These are phyloP conservation scores for Cathartes aura DNA, from an alignment of 2,113 vertebrate species.

Conservation along the genomic window DNA sequence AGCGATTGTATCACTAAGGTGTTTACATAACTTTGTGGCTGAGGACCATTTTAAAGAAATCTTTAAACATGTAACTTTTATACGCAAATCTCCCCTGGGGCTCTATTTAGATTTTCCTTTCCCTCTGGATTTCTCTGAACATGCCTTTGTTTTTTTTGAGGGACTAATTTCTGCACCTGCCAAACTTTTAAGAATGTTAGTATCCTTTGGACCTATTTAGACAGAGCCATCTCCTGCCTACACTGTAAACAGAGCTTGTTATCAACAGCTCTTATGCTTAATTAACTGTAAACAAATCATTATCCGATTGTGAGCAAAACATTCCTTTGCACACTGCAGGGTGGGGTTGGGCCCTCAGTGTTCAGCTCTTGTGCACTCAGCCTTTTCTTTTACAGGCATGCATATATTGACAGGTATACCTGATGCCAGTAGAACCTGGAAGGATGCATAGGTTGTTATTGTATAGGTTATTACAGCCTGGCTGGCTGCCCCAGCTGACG, in stretches of 20 bases:
- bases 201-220: constrained; percentile 23
- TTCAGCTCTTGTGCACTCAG: background rate
- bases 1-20: background rate
- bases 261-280: constrained; percentile 22
- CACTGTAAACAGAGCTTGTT: background rate
- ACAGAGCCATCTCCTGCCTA: background rate
- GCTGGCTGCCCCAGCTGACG: background rate
- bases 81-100: background rate
- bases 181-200: background rate
- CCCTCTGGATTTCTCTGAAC: constrained; percentile 7
- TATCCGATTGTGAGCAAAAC: background rate
- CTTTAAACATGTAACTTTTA: background rate
- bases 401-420: rapidly evolving
- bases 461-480: rapidly evolving
- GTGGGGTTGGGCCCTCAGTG: background rate
- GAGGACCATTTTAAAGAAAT: background rate
- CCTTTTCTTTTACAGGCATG: background rate
- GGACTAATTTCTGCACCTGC: background rate
- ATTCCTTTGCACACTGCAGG: background rate
- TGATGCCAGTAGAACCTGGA: background rate
- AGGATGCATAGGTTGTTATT: background rate
- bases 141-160: background rate
- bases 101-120: background rate
- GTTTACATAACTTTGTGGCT: background rate
- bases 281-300: constrained; percentile 43